Conservation (phyloP, 2,113 vertebrate genomes). For the Morone saxatilis region DNA sequence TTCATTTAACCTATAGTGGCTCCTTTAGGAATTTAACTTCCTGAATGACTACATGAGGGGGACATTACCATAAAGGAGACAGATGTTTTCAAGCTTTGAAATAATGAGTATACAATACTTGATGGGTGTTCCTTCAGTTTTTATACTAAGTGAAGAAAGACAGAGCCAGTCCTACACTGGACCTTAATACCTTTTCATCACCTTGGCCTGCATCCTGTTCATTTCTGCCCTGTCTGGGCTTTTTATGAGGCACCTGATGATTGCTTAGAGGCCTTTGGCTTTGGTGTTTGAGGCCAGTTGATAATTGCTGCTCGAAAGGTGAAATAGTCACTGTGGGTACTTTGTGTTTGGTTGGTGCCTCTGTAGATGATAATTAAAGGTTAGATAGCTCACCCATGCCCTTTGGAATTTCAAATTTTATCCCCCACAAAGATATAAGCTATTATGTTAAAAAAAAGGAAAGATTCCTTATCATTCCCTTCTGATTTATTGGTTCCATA, state of each 20-base stretch:
- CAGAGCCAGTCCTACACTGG: not conserved
- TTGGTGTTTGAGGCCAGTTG: constrained; percentile 34
- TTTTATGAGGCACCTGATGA: constrained; percentile 67
- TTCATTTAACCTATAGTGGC: not conserved
- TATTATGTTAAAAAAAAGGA: too few relatives aligned
- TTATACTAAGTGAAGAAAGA: constrained; percentile 10
- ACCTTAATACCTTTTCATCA: constrained; percentile 56
- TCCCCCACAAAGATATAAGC: not conserved
- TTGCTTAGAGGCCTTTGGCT: constrained; percentile 30
- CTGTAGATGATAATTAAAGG: constrained; percentile 54
- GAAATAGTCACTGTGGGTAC: constrained; percentile 41
- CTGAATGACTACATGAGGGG: not conserved
- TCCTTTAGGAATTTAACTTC: not conserved
- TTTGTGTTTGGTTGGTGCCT: constrained; percentile 24
- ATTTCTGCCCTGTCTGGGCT: constrained; percentile 30
- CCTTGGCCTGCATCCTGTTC: constrained; percentile 31
- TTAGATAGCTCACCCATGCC: constrained; percentile 34
- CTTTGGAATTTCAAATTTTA: constrained; percentile 43
- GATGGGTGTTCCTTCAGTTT: not conserved
- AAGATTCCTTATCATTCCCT: too few relatives aligned
- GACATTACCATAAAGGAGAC: not conserved
- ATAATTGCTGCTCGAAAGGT: constrained; percentile 49
- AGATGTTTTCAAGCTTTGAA: not conserved
- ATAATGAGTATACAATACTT: not conserved
- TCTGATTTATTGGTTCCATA: too few relatives aligned